Base-by-base conservation (phyloP, 2,888 invertebrate species). In the Orthosia gracilis region DNA sequence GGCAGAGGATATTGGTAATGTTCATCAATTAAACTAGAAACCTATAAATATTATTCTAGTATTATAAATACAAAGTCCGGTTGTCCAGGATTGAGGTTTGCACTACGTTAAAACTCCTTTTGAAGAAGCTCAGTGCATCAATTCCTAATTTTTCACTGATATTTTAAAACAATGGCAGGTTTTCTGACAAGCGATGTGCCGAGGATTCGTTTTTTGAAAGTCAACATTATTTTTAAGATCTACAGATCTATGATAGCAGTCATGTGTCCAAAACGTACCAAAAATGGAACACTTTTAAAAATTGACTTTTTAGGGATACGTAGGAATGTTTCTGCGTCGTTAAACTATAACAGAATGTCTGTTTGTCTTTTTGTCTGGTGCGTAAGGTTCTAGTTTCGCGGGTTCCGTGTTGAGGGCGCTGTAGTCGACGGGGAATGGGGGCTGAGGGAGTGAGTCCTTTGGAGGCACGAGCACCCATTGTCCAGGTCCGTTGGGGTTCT, bases 401-500 rank as follows among this genome's bases (percentile, higher is more conserved):
- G 97, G 97, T 86, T 97, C 97, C 4, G 97, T 97, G 94, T 98
- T 98, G 80, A 98, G 95, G 45, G 98, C 98, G 88, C 97, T 97
- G 93, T 98, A 98, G 95, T 98, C 98, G 69, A 98, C 97, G 4
- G 98, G 98, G 90, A 98, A 98, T 17, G 97, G 97, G 3, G 97
- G 97, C 67, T 96, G 95, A 1, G 96, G 97, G 15, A 96, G 91
- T 31, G 97, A 93, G 83, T 95, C 96, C 84, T 97, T 97, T 2
- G 97, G 96, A 9, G 97, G 97, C 21, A 98, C 98, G 49, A 98
- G 97, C 64, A 98, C 97, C 96, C 97, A 98, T 87, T 98, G 98
- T 0, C 98, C 98, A 0, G 98, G 98, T 0, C 98, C 98, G 89
- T 98, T 98, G 9, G 98, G 98, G 87, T 97, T 97, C 89, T 97